Conservation (phyloP, 1,140 invertebrate species). For the Papilio dardanus region DNA sequence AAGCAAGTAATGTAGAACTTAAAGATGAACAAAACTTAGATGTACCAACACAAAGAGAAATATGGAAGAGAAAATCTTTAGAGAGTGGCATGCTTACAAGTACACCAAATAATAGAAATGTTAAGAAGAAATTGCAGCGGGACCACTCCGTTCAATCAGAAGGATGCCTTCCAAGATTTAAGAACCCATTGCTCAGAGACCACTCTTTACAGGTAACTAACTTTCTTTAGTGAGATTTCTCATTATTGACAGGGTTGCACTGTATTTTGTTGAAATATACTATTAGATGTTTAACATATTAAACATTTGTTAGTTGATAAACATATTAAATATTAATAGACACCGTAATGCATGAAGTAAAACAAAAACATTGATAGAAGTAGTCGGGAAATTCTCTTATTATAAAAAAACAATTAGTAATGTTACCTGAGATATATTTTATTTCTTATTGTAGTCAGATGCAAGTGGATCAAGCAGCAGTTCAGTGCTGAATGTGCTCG, state of each 20-base stretch:
- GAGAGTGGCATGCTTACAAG: constrained; percentile 68
- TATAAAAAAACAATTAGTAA: not conserved
- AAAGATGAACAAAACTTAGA: constrained; percentile 68
- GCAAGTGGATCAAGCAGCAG: constrained; percentile 84
- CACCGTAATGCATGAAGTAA: no score
- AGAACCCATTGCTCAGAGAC: constrained; percentile 78
- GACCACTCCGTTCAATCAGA: constrained; percentile 80
- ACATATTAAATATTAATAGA: no score
- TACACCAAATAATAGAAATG: constrained; percentile 53
- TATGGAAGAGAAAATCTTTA: constrained; percentile 72
- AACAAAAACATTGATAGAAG: not conserved
- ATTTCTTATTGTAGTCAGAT: constrained; percentile 82
- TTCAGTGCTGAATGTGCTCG: constrained; percentile 88
- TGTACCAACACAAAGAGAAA: constrained; percentile 61
- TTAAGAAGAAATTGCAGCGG: constrained; percentile 69
- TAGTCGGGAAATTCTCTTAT: not conserved
- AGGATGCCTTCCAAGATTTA: constrained; percentile 74
- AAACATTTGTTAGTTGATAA: no score
- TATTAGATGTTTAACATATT: no score
- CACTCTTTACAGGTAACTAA: constrained; percentile 76
- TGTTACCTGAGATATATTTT: not conserved
- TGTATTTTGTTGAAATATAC: no score
- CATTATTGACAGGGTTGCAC: no score
- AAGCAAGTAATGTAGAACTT: constrained; percentile 47
- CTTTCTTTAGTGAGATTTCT: no score